phyloP scores from a whole-genome alignment of 2,113 vertebrate species.

The Struthidea cinerea region DNA sequence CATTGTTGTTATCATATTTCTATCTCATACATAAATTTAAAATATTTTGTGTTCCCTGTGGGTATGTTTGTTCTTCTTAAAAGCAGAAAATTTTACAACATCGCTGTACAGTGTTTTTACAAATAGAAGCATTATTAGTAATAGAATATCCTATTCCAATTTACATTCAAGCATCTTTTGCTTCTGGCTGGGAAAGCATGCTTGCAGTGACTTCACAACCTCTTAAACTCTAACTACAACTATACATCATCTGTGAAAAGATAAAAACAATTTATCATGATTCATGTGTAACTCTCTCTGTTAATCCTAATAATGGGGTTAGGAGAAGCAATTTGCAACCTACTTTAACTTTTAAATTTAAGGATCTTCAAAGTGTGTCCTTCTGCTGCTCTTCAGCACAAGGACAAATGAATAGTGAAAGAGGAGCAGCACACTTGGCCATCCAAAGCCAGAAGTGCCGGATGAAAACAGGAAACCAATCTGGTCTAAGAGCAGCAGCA shows the following conservation, averaged over 20 bases:
- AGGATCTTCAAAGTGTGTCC: not conserved
- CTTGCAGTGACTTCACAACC: not conserved
- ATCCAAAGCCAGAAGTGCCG: not conserved
- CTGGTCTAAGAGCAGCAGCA: not conserved
- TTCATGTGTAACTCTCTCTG: slow-evolving; percentile 4
- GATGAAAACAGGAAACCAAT: slow-evolving; percentile 28
- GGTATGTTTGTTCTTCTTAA: not conserved
- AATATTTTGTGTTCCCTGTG: not conserved
- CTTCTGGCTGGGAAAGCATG: not conserved
- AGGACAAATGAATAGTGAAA: not conserved
- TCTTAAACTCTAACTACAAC: not conserved
- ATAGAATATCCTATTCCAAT: not conserved
- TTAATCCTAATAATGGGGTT: slow-evolving; percentile 33
- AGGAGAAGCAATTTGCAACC: not conserved
- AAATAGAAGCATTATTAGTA: not conserved
- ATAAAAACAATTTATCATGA: not conserved
- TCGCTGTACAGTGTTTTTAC: not conserved
- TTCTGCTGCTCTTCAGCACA: not conserved
- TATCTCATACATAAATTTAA: not conserved
- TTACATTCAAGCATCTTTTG: not conserved
- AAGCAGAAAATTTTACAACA: not conserved
- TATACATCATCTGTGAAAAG: not conserved
- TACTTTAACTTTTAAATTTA: slow-evolving; percentile 11
- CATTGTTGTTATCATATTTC: not conserved
- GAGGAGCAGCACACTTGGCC: not conserved